These are phyloP conservation scores for Phalanger gymnotis DNA, from an alignment of 2,797 vertebrate genomes.

Conservation along the genomic window DNA sequence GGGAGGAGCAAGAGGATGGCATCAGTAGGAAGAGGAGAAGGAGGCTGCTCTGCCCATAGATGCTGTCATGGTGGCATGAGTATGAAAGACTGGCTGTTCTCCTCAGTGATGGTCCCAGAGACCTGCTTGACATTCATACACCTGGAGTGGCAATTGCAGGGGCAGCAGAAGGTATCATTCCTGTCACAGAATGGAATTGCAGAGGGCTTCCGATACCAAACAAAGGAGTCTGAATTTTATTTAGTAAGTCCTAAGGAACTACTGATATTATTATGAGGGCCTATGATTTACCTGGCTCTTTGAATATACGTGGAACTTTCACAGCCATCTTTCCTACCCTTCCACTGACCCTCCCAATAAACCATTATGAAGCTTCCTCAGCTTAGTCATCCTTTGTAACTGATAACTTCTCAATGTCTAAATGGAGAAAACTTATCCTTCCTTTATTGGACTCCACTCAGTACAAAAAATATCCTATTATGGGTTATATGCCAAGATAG, in stretches of 20 bases:
- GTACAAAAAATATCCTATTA: background rate
- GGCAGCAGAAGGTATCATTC: background rate
- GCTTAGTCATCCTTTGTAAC: background rate
- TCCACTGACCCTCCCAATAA: background rate
- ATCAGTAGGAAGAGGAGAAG: background rate
- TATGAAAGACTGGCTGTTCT: background rate
- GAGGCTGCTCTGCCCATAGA: background rate
- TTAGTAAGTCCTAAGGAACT: background rate
- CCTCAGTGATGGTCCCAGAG: background rate
- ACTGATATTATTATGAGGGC: background rate
- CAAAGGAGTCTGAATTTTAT: background rate
- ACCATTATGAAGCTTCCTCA: background rate
- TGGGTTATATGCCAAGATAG: background rate
- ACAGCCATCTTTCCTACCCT: background rate
- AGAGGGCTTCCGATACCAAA: background rate
- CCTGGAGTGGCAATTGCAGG: background rate
- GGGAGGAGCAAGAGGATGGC: background rate
- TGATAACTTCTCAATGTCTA: background rate
- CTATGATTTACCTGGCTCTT: background rate
- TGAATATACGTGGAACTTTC: background rate
- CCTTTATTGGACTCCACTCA: background rate
- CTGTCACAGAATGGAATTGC: background rate
- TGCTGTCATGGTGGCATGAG: background rate
- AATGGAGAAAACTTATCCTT: background rate
- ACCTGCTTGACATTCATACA: background rate